These are phyloP conservation scores for Stegostoma tigrinum DNA, from an alignment of 2,113 vertebrate genomes.

Conservation along the genomic window DNA sequence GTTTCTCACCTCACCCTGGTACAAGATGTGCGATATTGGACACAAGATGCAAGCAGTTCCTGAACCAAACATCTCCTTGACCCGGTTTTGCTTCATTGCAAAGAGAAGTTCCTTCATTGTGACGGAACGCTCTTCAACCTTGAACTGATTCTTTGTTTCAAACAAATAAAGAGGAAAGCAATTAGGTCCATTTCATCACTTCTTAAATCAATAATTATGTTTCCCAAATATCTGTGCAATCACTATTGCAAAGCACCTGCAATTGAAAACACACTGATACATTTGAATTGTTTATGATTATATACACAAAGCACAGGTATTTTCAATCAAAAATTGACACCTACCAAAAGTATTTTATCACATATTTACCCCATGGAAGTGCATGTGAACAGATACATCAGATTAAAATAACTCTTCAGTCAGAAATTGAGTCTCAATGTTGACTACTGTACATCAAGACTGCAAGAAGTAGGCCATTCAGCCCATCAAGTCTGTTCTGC, in stretches of 20 bases:
- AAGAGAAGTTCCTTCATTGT: conserved; percentile 69
- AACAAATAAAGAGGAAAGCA: conserved; percentile 1
- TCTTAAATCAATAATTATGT: neutral
- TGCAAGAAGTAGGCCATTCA: no score
- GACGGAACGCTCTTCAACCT: conserved; percentile 72
- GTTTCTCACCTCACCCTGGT: conserved; percentile 68
- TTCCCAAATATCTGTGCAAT: neutral
- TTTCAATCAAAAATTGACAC: neutral
- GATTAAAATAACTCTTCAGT: neutral
- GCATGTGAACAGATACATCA: neutral
- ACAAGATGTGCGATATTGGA: conserved; percentile 67
- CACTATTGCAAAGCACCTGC: neutral
- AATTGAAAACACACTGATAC: neutral
- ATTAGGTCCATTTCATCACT: neutral
- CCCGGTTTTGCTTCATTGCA: conserved; percentile 64
- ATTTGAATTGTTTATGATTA: neutral
- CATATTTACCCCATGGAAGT: neutral
- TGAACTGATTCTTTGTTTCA: conserved; percentile 66
- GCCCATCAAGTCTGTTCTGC: no score
- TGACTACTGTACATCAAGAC: neutral
- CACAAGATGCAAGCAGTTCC: conserved; percentile 83
- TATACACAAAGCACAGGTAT: neutral
- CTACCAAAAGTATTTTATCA: neutral
- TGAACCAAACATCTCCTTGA: conserved; percentile 82
- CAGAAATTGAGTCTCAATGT: neutral